Percentiles rank a stretch among this genome's conserved stretches.
phyloP scores from a whole-genome alignment of 2,113 vertebrate genomes.

The Lagopus muta region DNA sequence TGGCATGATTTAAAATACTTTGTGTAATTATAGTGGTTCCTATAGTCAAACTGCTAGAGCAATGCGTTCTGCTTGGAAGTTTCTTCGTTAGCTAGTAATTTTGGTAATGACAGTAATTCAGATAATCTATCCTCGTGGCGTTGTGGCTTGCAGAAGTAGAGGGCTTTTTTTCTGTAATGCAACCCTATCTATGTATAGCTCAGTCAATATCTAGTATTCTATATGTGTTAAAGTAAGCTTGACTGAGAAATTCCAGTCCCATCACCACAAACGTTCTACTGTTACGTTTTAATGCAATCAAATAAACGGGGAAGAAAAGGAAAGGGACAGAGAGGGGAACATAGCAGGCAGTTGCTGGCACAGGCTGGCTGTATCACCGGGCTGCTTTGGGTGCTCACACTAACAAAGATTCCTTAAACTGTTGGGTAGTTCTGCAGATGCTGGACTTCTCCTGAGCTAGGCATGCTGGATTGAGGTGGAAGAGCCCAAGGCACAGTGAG shows the following conservation, averaged over 20 bases:
- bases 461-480: neutral
- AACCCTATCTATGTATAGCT: slow-evolving; percentile 53
- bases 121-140: slow-evolving; percentile 71
- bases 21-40: slow-evolving; percentile 76
- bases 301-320: neutral
- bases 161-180: slow-evolving; percentile 41
- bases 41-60: neutral
- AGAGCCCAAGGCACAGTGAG: neutral
- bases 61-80: slow-evolving; percentile 30
- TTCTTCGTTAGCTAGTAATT: slow-evolving; percentile 74
- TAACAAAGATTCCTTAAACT: neutral
- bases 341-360: neutral
- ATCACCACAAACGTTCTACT: neutral
- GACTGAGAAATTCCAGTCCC: neutral
- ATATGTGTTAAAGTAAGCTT: slow-evolving; percentile 9
- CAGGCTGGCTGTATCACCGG: neutral
- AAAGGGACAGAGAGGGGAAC: neutral
- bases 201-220: neutral
- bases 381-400: neutral
- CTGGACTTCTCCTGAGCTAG: neutral
- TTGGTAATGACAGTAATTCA: slow-evolving; percentile 80
- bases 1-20: slow-evolving; percentile 73
- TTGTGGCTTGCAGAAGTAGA: slow-evolving; percentile 75
- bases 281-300: neutral
- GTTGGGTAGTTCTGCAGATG: neutral